Evolutionary conservation across 2,797 vertebrate genomes (phyloP).

Genomic region (Lepilemur ruficaudatus): DNA sequence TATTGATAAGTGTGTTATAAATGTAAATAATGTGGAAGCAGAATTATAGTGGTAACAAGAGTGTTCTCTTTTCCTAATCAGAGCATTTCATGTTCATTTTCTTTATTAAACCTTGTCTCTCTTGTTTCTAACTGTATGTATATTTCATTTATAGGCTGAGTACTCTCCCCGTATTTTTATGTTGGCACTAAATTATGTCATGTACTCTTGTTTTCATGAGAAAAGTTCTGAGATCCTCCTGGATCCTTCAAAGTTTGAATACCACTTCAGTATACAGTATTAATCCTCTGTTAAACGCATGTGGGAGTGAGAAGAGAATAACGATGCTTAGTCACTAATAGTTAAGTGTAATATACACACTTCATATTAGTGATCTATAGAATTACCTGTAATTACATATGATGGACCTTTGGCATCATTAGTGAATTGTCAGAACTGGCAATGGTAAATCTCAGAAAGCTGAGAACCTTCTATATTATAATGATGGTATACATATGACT

Average conservation of each 20-base stretch:
- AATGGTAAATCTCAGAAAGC: neutral
- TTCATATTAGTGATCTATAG: neutral
- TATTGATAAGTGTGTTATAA: neutral
- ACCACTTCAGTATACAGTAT: neutral
- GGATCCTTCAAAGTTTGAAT: neutral
- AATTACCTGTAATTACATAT: neutral
- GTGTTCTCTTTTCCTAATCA: neutral
- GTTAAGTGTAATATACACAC: neutral
- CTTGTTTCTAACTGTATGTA: neutral
- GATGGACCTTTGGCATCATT: neutral
- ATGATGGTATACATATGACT: neutral
- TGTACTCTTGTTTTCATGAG: neutral
- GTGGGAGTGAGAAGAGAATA: neutral
- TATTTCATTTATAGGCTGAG: neutral
- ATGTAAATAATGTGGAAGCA: neutral
- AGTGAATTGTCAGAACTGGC: neutral
- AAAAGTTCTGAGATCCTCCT: neutral
- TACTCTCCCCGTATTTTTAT: neutral
- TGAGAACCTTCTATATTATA: neutral
- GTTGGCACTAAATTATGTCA: neutral
- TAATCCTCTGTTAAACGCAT: neutral
- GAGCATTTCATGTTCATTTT: constrained; percentile 1
- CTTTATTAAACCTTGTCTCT: neutral
- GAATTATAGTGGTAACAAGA: neutral
- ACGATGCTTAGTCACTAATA: neutral